phyloP scores from a whole-genome alignment of 2,113 vertebrate species.

The Hyperopisus bebe region DNA sequence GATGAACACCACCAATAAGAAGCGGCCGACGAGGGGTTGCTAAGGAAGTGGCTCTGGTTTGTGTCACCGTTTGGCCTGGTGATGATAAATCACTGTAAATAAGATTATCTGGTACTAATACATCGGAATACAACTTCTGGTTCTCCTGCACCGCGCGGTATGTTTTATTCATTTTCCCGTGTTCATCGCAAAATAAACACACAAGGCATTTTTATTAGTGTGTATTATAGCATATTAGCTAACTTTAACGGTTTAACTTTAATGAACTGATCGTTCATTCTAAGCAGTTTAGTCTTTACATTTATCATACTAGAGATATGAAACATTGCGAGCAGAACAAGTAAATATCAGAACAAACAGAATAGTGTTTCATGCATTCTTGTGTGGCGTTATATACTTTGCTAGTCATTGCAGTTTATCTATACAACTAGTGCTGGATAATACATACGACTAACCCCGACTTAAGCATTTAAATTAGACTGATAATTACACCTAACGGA shows the following conservation, averaged over 20 bases:
- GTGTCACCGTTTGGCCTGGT: background rate
- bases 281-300: background rate
- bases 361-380: background rate
- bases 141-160: background rate
- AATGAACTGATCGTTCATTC: background rate
- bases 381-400: background rate
- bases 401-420: background rate
- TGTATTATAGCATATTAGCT: background rate
- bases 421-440: background rate
- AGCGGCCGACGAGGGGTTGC: background rate
- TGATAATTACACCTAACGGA: background rate
- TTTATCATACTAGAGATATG: background rate
- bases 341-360: background rate
- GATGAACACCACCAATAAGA: background rate
- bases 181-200: background rate
- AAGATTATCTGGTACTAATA: background rate
- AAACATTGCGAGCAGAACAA: background rate
- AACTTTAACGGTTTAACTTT: background rate
- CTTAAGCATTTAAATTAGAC: background rate
- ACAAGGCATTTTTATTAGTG: background rate
- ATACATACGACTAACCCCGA: background rate
- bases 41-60: conserved; percentile 6
- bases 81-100: background rate
- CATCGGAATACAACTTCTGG: background rate
- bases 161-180: background rate